Evolutionary conservation across 2,797 vertebrate species (phyloP).

Genomic region (Microhierax caerulescens): DNA sequence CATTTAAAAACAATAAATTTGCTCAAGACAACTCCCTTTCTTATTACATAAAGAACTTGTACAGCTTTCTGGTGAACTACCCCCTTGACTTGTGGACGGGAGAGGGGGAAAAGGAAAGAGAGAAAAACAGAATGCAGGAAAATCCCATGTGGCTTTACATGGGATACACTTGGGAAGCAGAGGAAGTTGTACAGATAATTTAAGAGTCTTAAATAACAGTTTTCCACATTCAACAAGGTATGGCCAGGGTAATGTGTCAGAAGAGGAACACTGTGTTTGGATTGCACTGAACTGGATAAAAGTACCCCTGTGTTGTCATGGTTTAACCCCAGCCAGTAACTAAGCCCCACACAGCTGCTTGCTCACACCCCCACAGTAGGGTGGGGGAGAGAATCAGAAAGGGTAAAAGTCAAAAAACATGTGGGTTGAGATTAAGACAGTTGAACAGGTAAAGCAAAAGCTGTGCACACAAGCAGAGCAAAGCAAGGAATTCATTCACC

Average conservation of each 20-base stretch:
- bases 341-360: too few species aligned
- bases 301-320: background rate
- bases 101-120: background rate
- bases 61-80: background rate
- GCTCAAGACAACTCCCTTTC: background rate
- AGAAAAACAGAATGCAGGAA: background rate
- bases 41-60: background rate
- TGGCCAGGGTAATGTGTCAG: background rate
- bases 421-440: too few species aligned
- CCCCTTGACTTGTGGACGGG: background rate
- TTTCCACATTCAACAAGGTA: background rate
- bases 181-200: background rate
- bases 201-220: background rate
- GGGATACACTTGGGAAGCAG: background rate
- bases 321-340: too few species aligned
- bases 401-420: too few species aligned
- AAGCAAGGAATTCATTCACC: too few species aligned
- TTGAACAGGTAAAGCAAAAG: too few species aligned
- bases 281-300: background rate
- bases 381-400: too few species aligned
- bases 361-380: too few species aligned
- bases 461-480: too few species aligned
- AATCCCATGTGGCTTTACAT: background rate
- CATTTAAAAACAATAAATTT: background rate
- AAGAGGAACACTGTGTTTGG: background rate